Base-by-base conservation (phyloP, 2,888 invertebrate species). In the Protonemura montana region DNA sequence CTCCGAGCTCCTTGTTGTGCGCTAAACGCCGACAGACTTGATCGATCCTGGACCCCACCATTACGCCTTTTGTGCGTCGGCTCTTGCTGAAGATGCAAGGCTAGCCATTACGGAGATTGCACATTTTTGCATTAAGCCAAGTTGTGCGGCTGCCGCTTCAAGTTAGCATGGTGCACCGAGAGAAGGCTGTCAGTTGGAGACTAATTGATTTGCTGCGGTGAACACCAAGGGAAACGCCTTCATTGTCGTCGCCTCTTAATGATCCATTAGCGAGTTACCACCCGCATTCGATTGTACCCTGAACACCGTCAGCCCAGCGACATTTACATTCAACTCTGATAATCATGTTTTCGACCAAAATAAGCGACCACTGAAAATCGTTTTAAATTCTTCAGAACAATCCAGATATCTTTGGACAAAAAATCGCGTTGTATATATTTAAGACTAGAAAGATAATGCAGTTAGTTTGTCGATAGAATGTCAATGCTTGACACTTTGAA, bases 181-280 rank as follows among this genome's bases (percentile, higher is more conserved):
- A 59, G 59, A 35, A 21, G 16, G 59, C 59, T 59, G 59, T 59
- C 59, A 59, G 59, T 59, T 59, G 59, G 59, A 59, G 59, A 59
- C 59, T 21, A 59, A 59, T 59, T 59, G 59, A 59, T 59, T 59
- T 59, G 59, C 59, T 21, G 59, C 59, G 59, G 59, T 59, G 59
- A 21, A 21, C 59, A 21, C 59, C 21, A 21, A 59, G 13, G 59
- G 59, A 59, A 59, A 59, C 59, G 59, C 59, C 59, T 59, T 59
- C 59, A 59, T 59, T 59, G 59, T 59, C 59, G 59, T 59, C 59
- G 59, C 16, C 59, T 59, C 59, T 59, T 59, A 59, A 59, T 59
- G 59, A 59, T 59, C 59, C 59, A 59, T 59, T 59, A 59, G 59
- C 59, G 59, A 10, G 13, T 59, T 59, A 21, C 59, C 59, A 59